These are phyloP conservation scores for Phrynocephalus vlangalii DNA, from an alignment of 2,797 vertebrate genomes.

Conservation along the genomic window DNA sequence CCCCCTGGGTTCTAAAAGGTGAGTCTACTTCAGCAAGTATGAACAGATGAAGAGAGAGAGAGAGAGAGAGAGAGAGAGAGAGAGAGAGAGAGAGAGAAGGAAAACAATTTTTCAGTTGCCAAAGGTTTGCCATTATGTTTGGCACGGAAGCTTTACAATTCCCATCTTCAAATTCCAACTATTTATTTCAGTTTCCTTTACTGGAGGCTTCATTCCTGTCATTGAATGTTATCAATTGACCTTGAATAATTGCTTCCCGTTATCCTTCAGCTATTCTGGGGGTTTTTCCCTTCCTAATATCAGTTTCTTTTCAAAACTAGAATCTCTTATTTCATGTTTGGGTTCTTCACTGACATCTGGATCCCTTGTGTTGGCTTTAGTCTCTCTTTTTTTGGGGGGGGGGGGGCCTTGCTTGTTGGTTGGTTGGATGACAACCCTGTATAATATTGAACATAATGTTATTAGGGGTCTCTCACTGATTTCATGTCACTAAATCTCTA, in stretches of 20 bases:
- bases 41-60: background rate
- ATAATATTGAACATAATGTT: background rate
- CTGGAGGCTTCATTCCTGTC: background rate
- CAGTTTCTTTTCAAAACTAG: background rate
- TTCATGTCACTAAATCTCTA: background rate
- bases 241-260: background rate
- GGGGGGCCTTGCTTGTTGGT: too few relatives aligned
- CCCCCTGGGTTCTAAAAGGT: background rate
- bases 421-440: background rate
- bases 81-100: too few relatives aligned
- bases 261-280: slow-evolving; percentile 1
- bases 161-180: background rate
- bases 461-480: background rate
- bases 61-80: too few relatives aligned
- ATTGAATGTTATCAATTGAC: background rate
- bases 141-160: background rate
- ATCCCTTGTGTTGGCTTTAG: background rate
- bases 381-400: background rate
- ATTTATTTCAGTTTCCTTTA: background rate
- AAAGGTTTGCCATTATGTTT: background rate
- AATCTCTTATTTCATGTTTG: background rate
- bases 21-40: background rate
- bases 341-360: background rate
- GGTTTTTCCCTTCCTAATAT: background rate
- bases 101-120: background rate